Conservation (phyloP, 1,140 invertebrate genomes). For the Tetragnatha versicolor region DNA sequence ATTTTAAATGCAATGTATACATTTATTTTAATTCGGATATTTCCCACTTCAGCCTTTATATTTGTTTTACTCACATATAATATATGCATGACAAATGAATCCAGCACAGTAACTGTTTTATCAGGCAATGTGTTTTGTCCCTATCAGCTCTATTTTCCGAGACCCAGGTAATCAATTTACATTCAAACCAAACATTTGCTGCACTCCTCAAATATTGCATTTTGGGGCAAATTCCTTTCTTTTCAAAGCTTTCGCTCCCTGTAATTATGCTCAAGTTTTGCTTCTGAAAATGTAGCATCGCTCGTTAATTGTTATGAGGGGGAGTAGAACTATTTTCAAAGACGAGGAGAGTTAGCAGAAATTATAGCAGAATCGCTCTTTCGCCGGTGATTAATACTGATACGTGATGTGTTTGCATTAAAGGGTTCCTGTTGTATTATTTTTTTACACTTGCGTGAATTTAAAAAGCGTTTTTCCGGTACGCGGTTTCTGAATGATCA, state of each 20-base stretch:
- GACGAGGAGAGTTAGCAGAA: background rate
- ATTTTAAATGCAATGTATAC: too few relatives aligned
- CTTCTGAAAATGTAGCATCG: slow-evolving; percentile 25
- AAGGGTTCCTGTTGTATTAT: background rate
- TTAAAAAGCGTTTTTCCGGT: too few relatives aligned
- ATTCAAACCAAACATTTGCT: slow-evolving; percentile 15
- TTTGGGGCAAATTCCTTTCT: background rate
- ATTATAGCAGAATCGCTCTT: background rate
- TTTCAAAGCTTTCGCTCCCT: background rate
- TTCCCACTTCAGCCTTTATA: too few relatives aligned
- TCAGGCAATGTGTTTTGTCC: too few relatives aligned
- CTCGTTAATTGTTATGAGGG: slow-evolving; percentile 4
- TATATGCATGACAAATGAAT: too few relatives aligned
- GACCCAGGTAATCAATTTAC: slow-evolving; percentile 7
- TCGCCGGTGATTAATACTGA: background rate
- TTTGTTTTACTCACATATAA: too few relatives aligned
- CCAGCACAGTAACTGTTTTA: too few relatives aligned
- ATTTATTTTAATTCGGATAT: too few relatives aligned
- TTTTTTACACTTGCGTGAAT: background rate
- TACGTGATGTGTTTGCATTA: background rate
- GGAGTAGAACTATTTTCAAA: background rate
- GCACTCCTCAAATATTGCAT: background rate
- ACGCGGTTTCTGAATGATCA: too few relatives aligned
- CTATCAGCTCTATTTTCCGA: too few relatives aligned
- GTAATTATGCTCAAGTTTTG: slow-evolving; percentile 19